Conservation (phyloP, 2,113 vertebrate species). For the Micronycteris hirsuta region DNA sequence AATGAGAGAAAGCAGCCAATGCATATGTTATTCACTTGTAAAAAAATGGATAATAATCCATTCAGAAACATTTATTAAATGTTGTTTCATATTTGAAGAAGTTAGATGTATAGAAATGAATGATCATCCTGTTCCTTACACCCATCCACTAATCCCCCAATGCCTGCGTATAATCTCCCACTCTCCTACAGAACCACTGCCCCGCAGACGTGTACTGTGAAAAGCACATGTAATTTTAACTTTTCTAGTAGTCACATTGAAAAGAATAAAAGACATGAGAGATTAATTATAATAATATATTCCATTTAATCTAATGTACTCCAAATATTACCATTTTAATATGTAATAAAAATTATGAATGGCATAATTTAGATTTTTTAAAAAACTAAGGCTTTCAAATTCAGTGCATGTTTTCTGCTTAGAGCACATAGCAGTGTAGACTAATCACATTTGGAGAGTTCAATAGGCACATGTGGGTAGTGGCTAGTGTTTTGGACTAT, state of each 20-base stretch:
- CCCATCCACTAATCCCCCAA: neutral
- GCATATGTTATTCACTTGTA: neutral
- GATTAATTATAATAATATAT: neutral
- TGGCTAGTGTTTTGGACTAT: neutral
- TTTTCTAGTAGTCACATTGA: too few relatives aligned
- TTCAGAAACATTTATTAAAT: neutral
- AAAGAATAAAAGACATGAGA: neutral
- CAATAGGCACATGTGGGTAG: neutral
- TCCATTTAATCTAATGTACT: neutral
- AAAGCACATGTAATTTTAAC: too few relatives aligned
- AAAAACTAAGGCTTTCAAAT: neutral
- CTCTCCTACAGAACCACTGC: neutral
- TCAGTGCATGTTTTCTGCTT: neutral
- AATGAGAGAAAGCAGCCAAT: neutral
- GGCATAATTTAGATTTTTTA: neutral
- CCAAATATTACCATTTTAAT: neutral
- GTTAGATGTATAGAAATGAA: neutral
- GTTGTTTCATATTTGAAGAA: neutral
- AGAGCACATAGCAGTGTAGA: neutral
- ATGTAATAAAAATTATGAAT: neutral
- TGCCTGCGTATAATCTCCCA: neutral
- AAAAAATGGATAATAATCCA: neutral
- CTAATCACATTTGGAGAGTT: neutral
- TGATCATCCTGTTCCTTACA: neutral
- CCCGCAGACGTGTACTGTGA: neutral